These are phyloP conservation scores for Catocala fraxini DNA, from an alignment of 2,888 invertebrate species.

Conservation along the genomic window DNA sequence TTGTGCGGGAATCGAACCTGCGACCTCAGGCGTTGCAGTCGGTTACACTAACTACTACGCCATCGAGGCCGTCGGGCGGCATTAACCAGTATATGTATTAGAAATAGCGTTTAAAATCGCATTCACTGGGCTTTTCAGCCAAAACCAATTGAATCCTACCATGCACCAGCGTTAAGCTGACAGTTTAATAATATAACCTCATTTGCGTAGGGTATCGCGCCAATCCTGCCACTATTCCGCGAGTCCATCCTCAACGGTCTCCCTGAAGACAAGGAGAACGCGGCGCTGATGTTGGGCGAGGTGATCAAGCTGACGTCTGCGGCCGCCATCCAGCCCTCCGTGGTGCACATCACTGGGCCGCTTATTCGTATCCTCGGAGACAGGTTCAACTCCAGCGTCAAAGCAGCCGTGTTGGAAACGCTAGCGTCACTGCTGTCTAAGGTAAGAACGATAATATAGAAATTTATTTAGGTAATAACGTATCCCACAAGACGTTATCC, in stretches of 20 bases:
- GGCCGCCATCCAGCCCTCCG: slow-evolving; percentile 96
- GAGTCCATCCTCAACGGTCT: slow-evolving; percentile 98
- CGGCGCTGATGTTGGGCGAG: slow-evolving; percentile 95
- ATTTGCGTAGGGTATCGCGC: slow-evolving; percentile 92
- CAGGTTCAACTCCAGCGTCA: slow-evolving; percentile 97
- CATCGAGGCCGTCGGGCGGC: no score
- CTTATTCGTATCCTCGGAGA: slow-evolving; percentile 99
- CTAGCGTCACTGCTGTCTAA: slow-evolving; percentile 96
- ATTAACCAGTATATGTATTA: no score
- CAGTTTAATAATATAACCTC: background rate
- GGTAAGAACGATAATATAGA: slow-evolving; percentile 74
- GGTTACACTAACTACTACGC: no score
- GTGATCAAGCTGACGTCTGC: slow-evolving; percentile 95
- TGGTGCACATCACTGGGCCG: slow-evolving; percentile 99
- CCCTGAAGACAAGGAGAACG: slow-evolving; percentile 98
- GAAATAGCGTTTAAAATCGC: no score
- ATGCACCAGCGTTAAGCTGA: no score
- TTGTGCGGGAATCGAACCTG: no score
- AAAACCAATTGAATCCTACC: no score
- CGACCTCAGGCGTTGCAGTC: no score
- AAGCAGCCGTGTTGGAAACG: slow-evolving; percentile 98
- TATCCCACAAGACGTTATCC: no score
- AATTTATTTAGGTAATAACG: no score
- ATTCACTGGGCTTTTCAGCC: no score
- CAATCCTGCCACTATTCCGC: slow-evolving; percentile 97